Evolutionary conservation across 2,888 invertebrate species (phyloP).

Genomic region (Agrilus mali): DNA sequence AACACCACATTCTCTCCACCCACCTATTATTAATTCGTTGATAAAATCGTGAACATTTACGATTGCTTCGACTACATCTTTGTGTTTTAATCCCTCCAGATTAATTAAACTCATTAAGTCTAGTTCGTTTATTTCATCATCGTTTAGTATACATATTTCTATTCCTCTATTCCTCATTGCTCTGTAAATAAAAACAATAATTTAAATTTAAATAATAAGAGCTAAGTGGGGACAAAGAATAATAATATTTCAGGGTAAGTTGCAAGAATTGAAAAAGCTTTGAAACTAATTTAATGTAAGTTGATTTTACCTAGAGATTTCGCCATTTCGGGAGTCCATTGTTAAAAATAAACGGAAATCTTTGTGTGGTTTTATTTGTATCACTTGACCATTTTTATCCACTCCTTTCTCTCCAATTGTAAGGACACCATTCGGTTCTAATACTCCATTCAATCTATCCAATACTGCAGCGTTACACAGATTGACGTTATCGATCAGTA

Average conservation of each 20-base stretch:
- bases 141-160: constrained; percentile 59
- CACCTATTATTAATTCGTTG: constrained; percentile 35
- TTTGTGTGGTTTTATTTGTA: constrained; percentile 68
- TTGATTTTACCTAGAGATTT: constrained; percentile 64
- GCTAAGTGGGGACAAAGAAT: no score
- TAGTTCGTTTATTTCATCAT: constrained; percentile 16
- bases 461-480: constrained; percentile 92
- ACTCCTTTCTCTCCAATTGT: constrained; percentile 87
- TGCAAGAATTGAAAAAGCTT: no score
- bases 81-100: constrained; percentile 30
- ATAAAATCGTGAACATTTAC: constrained; percentile 37
- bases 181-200: constrained; percentile 35
- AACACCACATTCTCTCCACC: constrained; percentile 1
- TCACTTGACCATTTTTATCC: constrained; percentile 51
- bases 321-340: constrained; percentile 90
- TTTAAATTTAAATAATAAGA: no score
- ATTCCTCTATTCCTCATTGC: constrained; percentile 98
- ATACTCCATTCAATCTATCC: constrained; percentile 87
- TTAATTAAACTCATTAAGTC: constrained; percentile 43
- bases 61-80: constrained; percentile 24
- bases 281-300: no score
- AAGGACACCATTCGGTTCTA: constrained; percentile 86
- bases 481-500: constrained; percentile 86
- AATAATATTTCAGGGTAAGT: no score
- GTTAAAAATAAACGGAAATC: constrained; percentile 90